These are phyloP conservation scores for Dicycla oo DNA, from an alignment of 2,888 invertebrate genomes.

Conservation along the genomic window DNA sequence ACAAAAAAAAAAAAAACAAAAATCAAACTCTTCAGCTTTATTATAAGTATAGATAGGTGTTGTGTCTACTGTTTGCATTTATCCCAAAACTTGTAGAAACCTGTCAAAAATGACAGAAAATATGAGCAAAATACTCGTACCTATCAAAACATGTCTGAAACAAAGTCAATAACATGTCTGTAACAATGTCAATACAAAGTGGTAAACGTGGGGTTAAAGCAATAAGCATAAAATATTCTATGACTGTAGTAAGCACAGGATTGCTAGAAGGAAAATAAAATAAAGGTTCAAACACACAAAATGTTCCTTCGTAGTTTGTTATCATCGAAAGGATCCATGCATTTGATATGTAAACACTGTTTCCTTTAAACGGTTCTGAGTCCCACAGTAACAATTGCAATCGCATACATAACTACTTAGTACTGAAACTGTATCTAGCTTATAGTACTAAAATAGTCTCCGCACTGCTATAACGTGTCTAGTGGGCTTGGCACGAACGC, in stretches of 20 bases:
- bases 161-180: too few species aligned
- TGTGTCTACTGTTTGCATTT: too few species aligned
- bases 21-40: too few species aligned
- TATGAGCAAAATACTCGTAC: too few species aligned
- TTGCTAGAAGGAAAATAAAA: neutral
- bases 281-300: too few species aligned
- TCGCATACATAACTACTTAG: constrained; percentile 1
- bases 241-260: neutral
- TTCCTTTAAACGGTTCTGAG: neutral
- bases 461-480: constrained; percentile 2
- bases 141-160: too few species aligned
- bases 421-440: neutral
- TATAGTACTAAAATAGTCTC: neutral
- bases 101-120: too few species aligned
- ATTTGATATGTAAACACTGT: neutral
- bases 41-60: too few species aligned
- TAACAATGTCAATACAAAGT: too few species aligned
- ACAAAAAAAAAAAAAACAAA: too few species aligned
- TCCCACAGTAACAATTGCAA: neutral
- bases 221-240: neutral
- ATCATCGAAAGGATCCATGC: neutral
- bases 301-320: neutral
- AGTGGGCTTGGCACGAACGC: neutral
- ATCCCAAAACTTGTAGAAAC: too few species aligned
- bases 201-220: too few species aligned